Conservation (phyloP, 2,113 vertebrate genomes). For the Salvelinus alpinus region DNA sequence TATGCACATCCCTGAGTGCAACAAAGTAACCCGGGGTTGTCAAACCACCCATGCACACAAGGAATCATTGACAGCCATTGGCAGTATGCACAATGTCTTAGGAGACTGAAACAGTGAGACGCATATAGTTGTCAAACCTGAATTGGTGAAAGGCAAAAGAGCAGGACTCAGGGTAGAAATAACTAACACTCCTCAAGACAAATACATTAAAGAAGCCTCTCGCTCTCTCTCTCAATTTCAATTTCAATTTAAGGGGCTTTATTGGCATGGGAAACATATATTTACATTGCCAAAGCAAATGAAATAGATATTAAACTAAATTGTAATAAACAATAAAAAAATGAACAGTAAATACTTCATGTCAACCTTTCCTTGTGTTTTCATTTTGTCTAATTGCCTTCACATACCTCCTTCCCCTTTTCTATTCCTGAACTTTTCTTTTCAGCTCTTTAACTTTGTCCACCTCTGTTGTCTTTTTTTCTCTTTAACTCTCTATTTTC, state of each 20-base stretch:
- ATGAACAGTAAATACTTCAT: too few relatives aligned
- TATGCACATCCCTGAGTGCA: too few relatives aligned
- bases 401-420: too few relatives aligned
- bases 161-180: background rate
- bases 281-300: too few relatives aligned
- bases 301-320: too few relatives aligned
- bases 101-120: constrained; percentile 17
- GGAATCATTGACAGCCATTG: constrained; percentile 22
- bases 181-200: constrained; percentile 15
- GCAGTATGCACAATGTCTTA: constrained; percentile 14
- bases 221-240: background rate
- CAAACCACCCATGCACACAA: constrained; percentile 20
- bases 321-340: too few relatives aligned
- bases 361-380: too few relatives aligned
- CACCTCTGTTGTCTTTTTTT: background rate
- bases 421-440: too few relatives aligned
- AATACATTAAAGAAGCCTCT: constrained; percentile 1
- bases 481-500: background rate
- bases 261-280: too few relatives aligned
- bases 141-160: constrained; percentile 37
- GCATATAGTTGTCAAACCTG: constrained; percentile 59
- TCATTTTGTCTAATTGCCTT: too few relatives aligned
- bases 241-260: too few relatives aligned
- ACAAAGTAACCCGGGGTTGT: constrained; percentile 9
- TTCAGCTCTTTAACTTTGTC: too few relatives aligned